Evolutionary conservation across 2,797 vertebrate genomes (phyloP).

Genomic region (Alca torda): DNA sequence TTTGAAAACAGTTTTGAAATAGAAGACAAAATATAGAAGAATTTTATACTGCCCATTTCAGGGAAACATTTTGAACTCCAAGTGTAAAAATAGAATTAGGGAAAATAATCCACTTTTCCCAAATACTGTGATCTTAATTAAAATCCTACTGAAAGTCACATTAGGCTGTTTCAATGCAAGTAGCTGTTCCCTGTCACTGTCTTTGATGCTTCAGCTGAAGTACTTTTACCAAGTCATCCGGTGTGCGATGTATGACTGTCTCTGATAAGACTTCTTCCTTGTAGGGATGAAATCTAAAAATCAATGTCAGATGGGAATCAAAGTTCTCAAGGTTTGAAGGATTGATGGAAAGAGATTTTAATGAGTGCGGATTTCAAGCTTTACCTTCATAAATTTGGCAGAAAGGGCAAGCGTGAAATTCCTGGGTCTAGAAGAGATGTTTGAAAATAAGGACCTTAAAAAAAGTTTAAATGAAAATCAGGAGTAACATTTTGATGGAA

Average conservation of each 20-base stretch:
- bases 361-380: constrained; percentile 58
- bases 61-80: neutral
- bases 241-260: constrained; percentile 34
- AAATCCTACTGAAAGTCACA: constrained; percentile 26
- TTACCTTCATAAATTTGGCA: constrained; percentile 53
- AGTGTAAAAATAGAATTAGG: neutral
- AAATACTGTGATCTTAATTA: neutral
- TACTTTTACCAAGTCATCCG: constrained; percentile 50
- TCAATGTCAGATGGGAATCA: constrained; percentile 72
- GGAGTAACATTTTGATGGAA: neutral
- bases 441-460: constrained; percentile 23
- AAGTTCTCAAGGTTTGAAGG: constrained; percentile 50
- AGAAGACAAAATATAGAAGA: neutral
- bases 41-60: neutral
- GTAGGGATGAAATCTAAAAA: constrained; percentile 63
- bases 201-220: constrained; percentile 55
- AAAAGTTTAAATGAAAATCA: constrained; percentile 24
- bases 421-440: constrained; percentile 44
- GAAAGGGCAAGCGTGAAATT: constrained; percentile 57
- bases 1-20: neutral
- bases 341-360: constrained; percentile 64
- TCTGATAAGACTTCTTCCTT: constrained; percentile 62
- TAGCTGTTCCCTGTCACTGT: constrained; percentile 34
- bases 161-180: constrained; percentile 29
- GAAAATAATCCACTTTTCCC: neutral